phyloP scores from a whole-genome alignment of 2,113 vertebrate genomes.

The Anoplopoma fimbria region DNA sequence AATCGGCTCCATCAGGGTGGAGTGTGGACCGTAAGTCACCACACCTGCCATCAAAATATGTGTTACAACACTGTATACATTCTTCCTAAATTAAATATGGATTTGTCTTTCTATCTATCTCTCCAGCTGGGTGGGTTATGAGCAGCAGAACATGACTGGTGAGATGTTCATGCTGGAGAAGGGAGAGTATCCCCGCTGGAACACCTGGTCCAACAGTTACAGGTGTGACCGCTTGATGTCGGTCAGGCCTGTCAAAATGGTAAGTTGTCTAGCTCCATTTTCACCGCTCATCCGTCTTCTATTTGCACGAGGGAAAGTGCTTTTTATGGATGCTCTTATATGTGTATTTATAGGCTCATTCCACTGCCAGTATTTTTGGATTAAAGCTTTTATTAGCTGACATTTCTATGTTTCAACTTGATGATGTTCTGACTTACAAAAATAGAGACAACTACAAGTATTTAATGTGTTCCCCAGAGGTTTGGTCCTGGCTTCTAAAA shows the following conservation, averaged over 20 bases:
- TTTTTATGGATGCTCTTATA: slow-evolving; percentile 12
- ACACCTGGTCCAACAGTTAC: slow-evolving; percentile 90
- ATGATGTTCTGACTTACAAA: background rate
- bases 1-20: slow-evolving; percentile 85
- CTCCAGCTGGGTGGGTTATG: slow-evolving; percentile 86
- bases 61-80: background rate
- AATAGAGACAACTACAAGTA: fast-evolving
- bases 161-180: slow-evolving; percentile 90
- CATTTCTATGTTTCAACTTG: slow-evolving; percentile 1
- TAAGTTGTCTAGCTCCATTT: slow-evolving; percentile 56
- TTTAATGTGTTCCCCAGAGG: background rate
- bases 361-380: slow-evolving; percentile 17
- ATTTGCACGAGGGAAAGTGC: background rate
- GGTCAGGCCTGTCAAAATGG: slow-evolving; percentile 85
- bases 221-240: slow-evolving; percentile 86
- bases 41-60: background rate
- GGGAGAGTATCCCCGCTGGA: slow-evolving; percentile 89
- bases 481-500: slow-evolving; percentile 8
- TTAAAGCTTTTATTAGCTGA: slow-evolving; percentile 23
- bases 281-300: background rate
- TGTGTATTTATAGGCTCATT: slow-evolving; percentile 19
- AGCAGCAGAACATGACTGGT: slow-evolving; percentile 85
- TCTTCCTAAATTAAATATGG: background rate
- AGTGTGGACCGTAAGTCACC: slow-evolving; percentile 85
- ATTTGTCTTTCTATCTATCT: background rate